Base-by-base conservation (phyloP, 2,888 invertebrate species). In the Thereva unica region DNA sequence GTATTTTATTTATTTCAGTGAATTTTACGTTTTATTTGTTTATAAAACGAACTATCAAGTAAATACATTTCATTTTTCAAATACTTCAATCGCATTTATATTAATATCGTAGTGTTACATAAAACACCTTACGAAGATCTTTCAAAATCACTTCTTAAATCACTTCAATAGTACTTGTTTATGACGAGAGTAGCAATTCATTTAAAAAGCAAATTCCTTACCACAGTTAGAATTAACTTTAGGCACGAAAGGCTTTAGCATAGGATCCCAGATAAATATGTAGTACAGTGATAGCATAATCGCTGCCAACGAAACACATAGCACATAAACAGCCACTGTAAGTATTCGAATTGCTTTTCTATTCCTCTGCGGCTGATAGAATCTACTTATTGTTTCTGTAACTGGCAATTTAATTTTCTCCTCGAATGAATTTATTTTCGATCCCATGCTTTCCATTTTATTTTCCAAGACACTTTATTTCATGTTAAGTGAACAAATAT, bases 241-340 rank as follows among this genome's bases (percentile, higher is more conserved):
- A 70, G 78, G 76, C 41, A 77, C 85, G 72, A 78, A 80, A 68
- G 81, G 77, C 66, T 81, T 77, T 70, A 80, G 52, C 5, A 70
- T 87, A 23, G 95, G 94, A 81, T 93, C 90, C 95, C 96, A 96
- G 79, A 96, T 87, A 83, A 95, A 92, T 75, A 93, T 90, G 84
- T 97, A 97, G 84, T 96, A 97, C 61, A 95, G 85, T 9, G 95
- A 95, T 71, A 97, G 85, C 84, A 95, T 91, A 75, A 95, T 94
- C 61, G 95, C 96, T 23, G 95, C 95, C 76, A 95, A 84, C 52
- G 95, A 96, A 74, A 97, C 96, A 79, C 93, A 92, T 80, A 96
- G 89, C 72, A 96, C 90, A 83, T 97, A 97, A 63, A 95, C 92
- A 75, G 95, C 86, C 72, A 97, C 96, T 34, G 96, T 96, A 76